Evolutionary conservation across 1,140 invertebrate genomes (phyloP).

Genomic region (Berghia stephanieae): DNA sequence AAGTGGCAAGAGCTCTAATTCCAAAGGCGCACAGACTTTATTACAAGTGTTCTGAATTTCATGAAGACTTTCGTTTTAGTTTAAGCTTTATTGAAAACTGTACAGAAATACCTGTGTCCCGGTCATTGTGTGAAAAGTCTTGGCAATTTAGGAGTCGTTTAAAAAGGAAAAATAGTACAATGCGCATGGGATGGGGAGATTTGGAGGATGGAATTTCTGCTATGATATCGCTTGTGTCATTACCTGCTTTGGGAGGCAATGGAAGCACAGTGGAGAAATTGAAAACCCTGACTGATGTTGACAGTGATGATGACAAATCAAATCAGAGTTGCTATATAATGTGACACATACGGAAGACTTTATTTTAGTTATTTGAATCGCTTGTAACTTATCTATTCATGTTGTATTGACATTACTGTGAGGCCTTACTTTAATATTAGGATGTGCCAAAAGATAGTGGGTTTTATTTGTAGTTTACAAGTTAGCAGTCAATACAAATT

Average conservation of each 20-base stretch:
- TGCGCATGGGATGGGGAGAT: slow-evolving; percentile 31
- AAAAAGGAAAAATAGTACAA: slow-evolving; percentile 29
- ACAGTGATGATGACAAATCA: too few species aligned
- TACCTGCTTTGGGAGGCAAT: slow-evolving; percentile 22
- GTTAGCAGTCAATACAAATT: too few species aligned
- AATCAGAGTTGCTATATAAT: too few species aligned
- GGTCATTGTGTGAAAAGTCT: slow-evolving; percentile 32
- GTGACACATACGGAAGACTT: too few species aligned
- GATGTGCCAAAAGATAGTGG: too few species aligned
- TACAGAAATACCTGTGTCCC: slow-evolving; percentile 19
- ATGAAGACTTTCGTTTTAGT: slow-evolving; percentile 41
- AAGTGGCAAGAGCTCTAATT: slow-evolving; percentile 42
- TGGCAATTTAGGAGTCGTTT: slow-evolving; percentile 37
- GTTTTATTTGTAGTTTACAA: too few species aligned
- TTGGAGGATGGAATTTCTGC: slow-evolving; percentile 26
- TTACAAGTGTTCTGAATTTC: slow-evolving; percentile 43
- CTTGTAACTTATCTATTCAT: too few species aligned
- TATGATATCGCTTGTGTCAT: slow-evolving; percentile 26
- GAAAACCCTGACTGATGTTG: background rate
- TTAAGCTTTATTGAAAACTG: slow-evolving; percentile 43
- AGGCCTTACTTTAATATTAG: too few species aligned
- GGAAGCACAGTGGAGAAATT: slow-evolving; percentile 24
- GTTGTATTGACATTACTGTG: too few species aligned
- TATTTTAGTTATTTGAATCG: too few species aligned
- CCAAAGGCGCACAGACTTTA: slow-evolving; percentile 41